A percentile compares a stretch with the other conserved stretches of the same genome.
Evolutionary conservation across 1,140 invertebrate genomes (phyloP).

Genomic region (Dreissena polymorpha): DNA sequence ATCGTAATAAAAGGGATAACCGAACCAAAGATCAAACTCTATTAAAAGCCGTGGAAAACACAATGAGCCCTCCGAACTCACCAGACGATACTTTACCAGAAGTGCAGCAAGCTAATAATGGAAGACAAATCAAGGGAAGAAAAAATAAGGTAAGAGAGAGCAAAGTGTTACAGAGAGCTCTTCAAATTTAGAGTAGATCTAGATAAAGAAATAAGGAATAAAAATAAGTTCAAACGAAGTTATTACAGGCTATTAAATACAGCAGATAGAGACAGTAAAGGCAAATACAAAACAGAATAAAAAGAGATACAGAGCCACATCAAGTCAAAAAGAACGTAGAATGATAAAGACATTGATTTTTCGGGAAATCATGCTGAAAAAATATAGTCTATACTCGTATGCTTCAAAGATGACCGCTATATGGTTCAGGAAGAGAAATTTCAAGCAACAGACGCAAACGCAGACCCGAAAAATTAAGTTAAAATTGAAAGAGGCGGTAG

Average conservation of each 20-base stretch:
- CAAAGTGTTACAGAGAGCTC: no score
- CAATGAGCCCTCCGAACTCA: constrained; percentile 4
- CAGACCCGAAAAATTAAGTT: neutral
- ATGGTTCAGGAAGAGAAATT: no score
- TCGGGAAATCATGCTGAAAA: no score
- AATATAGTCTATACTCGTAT: constrained; percentile 1
- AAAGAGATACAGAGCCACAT: no score
- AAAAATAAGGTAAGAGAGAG: no score
- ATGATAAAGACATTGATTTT: no score
- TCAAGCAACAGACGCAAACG: no score
- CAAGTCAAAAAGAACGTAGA: no score
- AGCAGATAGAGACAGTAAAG: neutral
- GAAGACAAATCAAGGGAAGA: no score
- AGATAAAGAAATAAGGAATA: neutral
- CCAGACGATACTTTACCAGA: neutral
- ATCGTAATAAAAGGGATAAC: neutral
- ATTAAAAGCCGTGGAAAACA: neutral
- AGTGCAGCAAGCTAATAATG: no score
- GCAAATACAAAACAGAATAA: neutral
- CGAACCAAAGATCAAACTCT: neutral
- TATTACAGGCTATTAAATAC: neutral
- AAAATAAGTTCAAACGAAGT: neutral
- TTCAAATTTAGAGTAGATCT: neutral
- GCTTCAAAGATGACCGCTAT: neutral
- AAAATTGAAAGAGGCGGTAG: no score